Evolutionary conservation across 2,888 invertebrate species (phyloP), one percentile per base, ranked within the genome.

Genomic region (Chrysomela aeneicollis): DNA sequence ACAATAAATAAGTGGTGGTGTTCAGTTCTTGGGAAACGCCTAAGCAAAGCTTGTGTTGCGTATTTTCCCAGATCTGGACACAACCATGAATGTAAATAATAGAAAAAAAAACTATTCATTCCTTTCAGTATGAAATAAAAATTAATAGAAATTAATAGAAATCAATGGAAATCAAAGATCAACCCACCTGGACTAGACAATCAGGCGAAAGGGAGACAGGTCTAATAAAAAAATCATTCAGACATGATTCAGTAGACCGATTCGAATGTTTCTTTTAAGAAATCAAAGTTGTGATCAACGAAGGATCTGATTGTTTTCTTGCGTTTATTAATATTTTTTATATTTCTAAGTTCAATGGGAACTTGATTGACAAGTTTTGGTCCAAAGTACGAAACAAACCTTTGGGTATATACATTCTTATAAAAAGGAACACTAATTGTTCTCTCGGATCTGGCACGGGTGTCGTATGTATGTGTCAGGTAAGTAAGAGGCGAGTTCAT

Each of bases 361-460:
- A 35, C 35, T 26, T 6, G 26, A 26, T 26, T 26, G 26, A 26
- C 26, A 26, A 26, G 26, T 26, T 26, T 26, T 26, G 26, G 26
- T 26, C 26, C 26, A 26, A 26, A 26, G 6, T 26, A 26, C 3
- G 26, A 5, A 26, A 26, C 35, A 35, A 35, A 35, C 35, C 35
- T 35, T 35, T 35, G 35, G 12, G 35, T 35, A 35, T 35, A 35
- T 35, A 10, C 2, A 35, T 35, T 6, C 9, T 35, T 35, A 35
- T 9, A 35, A 10, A 50, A 50, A 50, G 49, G 49, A 49, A 49
- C 49, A 49, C 49, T 49, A 49, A 49, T 49, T 49, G 49, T 17
- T 49, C 49, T 50, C 50, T 17, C 19, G 19, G 50, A 50, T n/a
- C 19, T 50, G 21, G 50, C 50, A 19, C 21, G 50, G 50, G 50